Conservation (phyloP, 2,113 vertebrate species). For the Atrichornis clamosus region DNA sequence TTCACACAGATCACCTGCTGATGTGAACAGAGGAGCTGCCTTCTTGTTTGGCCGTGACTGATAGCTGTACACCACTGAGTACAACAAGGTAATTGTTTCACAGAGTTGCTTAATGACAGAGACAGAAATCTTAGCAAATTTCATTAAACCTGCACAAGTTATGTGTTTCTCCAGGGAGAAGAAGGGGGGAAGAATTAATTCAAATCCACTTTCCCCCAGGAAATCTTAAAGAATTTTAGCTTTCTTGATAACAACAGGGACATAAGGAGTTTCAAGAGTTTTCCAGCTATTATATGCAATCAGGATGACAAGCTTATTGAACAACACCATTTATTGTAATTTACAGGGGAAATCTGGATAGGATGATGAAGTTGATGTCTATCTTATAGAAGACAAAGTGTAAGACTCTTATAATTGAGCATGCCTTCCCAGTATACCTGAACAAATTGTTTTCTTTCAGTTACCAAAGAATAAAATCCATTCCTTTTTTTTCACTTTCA, state of each 20-base stretch:
- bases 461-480: background rate
- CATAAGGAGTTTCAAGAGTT: background rate
- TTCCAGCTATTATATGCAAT: background rate
- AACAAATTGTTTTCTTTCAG: background rate
- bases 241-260: background rate
- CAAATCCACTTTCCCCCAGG: background rate
- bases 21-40: background rate
- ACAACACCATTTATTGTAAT: background rate
- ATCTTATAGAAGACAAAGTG: background rate
- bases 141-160: background rate
- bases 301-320: background rate
- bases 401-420: background rate
- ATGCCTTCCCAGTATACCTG: background rate
- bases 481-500: background rate
- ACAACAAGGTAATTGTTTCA: slow-evolving; percentile 11
- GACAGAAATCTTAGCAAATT: slow-evolving; percentile 29
- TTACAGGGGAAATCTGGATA: background rate
- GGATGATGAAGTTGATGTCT: background rate
- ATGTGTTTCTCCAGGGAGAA: background rate
- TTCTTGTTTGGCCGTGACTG: background rate
- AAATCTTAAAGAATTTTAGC: background rate
- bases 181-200: background rate
- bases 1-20: slow-evolving; percentile 47
- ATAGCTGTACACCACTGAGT: background rate
- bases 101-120: background rate